Evolutionary conservation across 1,140 invertebrate species (phyloP), one percentile per base, ranked within the genome.

Genomic region (Brachionus angularis): DNA sequence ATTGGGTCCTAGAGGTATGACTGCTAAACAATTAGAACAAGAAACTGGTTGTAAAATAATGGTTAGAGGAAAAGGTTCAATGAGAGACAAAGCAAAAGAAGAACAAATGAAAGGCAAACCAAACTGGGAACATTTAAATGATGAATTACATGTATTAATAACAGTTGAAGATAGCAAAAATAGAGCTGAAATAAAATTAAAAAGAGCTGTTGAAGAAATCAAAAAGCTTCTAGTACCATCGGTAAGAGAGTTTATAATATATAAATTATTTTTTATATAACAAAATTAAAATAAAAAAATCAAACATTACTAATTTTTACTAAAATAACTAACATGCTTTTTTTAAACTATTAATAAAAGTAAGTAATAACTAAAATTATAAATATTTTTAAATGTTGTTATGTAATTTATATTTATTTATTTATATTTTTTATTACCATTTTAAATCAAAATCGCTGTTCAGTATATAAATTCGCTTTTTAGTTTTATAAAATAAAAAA

Each of bases 1-100:
- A 86, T 85, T 99, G 78, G 96, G 96, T 46, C 96, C 96, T 72
- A 85, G 95, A 75, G 96, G 96, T 74, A 98, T 98, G 94, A 99
- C 96, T 70, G 95, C 96, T 25, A 98, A 99, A 84, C 94, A 98
- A 83, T 84, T 99, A 78, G 96, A 99, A 84, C 91, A 96, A 83
- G 95, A 97, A 86, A 99, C 96, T 76, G 94, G 95, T 76, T 99
- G 96, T 84, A 98, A 98, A 88, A 98, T 99, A 76, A 99, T 99
- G 96, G 93, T 99, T 72, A 87, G 96, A 83, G 96, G 96, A 77
- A 94, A 96, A 83, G 96, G 96, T n/a, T 98, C 95, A 42, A 98
- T 98, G 96, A 86, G 96, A 80, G 96, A 98, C 81, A 98, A 98
- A 85, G 94, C 95, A 84, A 98, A 98, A 91, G 95, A 98, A 94